Percentiles rank a stretch among this genome's conserved stretches.
Evolutionary conservation across 2,888 invertebrate genomes (phyloP).

Genomic region (Meiosimyza decipiens): DNA sequence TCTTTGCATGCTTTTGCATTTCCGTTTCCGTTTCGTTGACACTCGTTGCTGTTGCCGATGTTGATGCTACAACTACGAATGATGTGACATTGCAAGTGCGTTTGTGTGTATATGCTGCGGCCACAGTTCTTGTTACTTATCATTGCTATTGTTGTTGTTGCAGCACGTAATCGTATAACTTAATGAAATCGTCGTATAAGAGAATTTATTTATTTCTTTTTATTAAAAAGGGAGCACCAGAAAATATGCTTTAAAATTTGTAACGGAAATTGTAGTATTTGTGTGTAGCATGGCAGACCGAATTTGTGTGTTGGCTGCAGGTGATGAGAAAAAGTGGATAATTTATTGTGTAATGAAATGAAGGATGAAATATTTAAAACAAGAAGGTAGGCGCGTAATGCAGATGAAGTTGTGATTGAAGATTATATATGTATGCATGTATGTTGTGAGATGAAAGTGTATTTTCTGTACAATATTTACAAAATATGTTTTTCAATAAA

Average conservation of each 20-base stretch:
- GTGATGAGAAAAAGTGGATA: no score
- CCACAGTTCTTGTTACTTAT: neutral
- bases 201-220: neutral
- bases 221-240: conserved; percentile 1
- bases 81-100: neutral
- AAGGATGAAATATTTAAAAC: no score
- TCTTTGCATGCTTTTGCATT: conserved; percentile 1
- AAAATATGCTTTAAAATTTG: conserved; percentile 12
- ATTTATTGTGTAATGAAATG: no score
- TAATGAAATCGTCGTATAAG: conserved; percentile 1
- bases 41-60: neutral
- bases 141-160: neutral
- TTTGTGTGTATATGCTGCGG: neutral
- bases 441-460: no score
- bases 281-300: no score
- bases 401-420: no score
- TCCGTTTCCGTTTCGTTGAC: conserved; percentile 12
- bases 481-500: no score
- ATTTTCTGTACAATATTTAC: no score
- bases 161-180: neutral
- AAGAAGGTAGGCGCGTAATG: no score
- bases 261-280: no score
- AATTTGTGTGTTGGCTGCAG: no score
- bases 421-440: no score
- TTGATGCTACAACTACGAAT: neutral